Base-by-base conservation (phyloP, 2,888 invertebrate genomes). In the Metalampra italica region DNA sequence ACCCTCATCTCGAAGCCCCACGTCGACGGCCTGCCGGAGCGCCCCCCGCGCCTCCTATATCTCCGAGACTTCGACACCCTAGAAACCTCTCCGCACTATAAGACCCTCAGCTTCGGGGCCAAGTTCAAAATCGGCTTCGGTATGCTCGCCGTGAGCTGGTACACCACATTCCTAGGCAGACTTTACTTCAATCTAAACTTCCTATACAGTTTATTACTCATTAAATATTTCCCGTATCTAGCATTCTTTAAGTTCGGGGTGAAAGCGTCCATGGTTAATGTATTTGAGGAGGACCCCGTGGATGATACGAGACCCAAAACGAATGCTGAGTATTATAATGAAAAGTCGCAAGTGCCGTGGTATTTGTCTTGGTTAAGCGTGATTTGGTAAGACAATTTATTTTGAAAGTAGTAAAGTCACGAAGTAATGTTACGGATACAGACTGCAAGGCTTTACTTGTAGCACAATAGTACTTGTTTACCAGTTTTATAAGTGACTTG, bases 141-240 rank as follows among this genome's bases (percentile, higher is more conserved):
- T 43, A 53, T 57, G 3, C 41, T 78, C 0, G 60, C 71, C 14
- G 46, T 60, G 0, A 43, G 48, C 0, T 54, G 91, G 8, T 87
- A 91, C 60, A 71, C 76, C 8, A 90, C 85, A 11, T 72, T 60
- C 49, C 63, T 92, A 45, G 91, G 93, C 13, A 90, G 94, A 9
- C 73, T 89, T 40, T 91, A 92, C 60, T 90, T 93, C 45, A 95
- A 95, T 67, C 68, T 81, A 22, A 83, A 92, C 45, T 92, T 93
- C 68, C 82, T 85, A 63, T 64, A 92, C 1, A 84, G 91, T 14
- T 68, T 94, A 13, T 90, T 91, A 55, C 67, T 95, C 0, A 92
- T 93, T 73, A 91, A 91, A 57, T 90, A 92, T 47, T 92, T 92
- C 63, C 95, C 96, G 0, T 92, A 92, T 57, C 62, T 95, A 40